Evolutionary conservation across 2,797 vertebrate species (phyloP).

Genomic region (Brachyalestes nurse): DNA sequence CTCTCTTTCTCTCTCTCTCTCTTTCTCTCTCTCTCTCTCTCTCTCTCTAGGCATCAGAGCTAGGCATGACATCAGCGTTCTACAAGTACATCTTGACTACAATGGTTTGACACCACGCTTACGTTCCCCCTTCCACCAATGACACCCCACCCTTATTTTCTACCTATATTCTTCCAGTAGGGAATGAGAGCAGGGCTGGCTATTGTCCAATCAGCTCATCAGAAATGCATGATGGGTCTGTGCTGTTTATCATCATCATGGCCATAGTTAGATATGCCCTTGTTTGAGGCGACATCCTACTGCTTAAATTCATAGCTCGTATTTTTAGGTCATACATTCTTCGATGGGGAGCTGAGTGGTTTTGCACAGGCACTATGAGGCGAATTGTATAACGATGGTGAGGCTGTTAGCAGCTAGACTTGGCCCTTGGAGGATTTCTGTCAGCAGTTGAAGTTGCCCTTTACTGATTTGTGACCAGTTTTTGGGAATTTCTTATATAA

Average conservation of each 20-base stretch:
- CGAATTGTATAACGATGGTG: not conserved
- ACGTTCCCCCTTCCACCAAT: slow-evolving; percentile 55
- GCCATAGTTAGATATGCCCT: slow-evolving; percentile 62
- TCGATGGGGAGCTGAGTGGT: slow-evolving; percentile 42
- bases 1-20: not conserved
- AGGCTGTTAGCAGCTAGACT: slow-evolving; percentile 8
- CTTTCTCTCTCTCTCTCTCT: slow-evolving; percentile 1
- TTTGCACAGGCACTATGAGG: slow-evolving; percentile 21
- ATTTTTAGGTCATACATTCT: slow-evolving; percentile 45
- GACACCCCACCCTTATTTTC: slow-evolving; percentile 43
- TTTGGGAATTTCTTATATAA: slow-evolving; percentile 25
- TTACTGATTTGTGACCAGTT: slow-evolving; percentile 23
- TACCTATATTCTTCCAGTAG: slow-evolving; percentile 30
- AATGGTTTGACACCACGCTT: slow-evolving; percentile 77
- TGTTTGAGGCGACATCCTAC: slow-evolving; percentile 59
- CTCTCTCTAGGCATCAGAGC: slow-evolving; percentile 68
- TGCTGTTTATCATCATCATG: slow-evolving; percentile 68
- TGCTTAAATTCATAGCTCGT: slow-evolving; percentile 63
- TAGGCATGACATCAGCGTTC: slow-evolving; percentile 78
- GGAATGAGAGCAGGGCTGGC: slow-evolving; percentile 3
- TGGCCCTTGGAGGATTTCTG: slow-evolving; percentile 17
- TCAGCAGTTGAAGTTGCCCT: slow-evolving; percentile 1
- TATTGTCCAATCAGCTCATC: slow-evolving; percentile 55
- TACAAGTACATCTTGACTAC: slow-evolving; percentile 81
- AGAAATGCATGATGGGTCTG: slow-evolving; percentile 53